phyloP scores from a whole-genome alignment of 2,113 vertebrate genomes.

The Nettapus auritus region DNA sequence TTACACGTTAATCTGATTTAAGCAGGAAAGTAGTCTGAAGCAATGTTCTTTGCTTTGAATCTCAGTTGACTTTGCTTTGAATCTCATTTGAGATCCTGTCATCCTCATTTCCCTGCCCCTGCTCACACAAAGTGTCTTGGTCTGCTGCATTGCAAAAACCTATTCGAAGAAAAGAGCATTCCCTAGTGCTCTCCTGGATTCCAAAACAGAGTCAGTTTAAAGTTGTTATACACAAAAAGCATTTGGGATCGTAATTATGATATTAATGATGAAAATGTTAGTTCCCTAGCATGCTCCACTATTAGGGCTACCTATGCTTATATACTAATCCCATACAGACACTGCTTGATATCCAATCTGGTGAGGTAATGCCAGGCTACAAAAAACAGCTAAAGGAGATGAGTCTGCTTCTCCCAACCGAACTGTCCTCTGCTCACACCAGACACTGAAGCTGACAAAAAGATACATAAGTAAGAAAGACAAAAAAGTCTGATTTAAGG shows the following conservation, averaged over 20 bases:
- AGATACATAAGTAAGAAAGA: not conserved
- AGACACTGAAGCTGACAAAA: not conserved
- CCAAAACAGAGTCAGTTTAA: not conserved
- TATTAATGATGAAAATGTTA: not conserved
- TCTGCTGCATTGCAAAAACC: not conserved
- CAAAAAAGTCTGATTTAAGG: not conserved
- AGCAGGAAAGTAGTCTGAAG: not conserved
- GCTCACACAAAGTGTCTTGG: not conserved
- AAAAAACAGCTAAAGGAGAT: not conserved
- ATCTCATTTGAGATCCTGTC: not conserved
- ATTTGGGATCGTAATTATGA: not conserved
- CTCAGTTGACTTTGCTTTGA: not conserved
- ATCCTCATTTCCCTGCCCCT: not conserved
- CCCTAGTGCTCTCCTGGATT: not conserved
- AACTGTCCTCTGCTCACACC: not conserved
- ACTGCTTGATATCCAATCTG: not conserved
- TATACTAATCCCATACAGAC: not conserved
- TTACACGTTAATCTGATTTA: not conserved
- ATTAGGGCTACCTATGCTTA: not conserved
- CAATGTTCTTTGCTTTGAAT: not conserved
- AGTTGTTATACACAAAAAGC: not conserved
- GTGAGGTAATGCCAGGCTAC: not conserved
- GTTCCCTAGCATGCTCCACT: not conserved
- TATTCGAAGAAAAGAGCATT: not conserved
- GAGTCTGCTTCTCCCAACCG: not conserved